phyloP scores from a whole-genome alignment of 1,140 invertebrate genomes.

The Conus ventricosus region DNA sequence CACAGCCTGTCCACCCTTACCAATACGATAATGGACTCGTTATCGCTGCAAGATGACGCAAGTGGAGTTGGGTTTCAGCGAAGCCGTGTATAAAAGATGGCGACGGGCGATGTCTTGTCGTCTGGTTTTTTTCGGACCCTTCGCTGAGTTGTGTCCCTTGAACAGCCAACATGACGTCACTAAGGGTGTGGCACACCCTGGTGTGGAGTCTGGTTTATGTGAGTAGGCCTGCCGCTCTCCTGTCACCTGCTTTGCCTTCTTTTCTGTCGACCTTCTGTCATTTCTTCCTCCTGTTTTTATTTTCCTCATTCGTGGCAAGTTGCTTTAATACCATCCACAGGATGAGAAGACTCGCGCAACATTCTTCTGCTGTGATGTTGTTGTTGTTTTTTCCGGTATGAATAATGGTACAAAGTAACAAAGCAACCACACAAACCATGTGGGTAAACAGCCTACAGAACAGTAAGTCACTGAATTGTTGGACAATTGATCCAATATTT shows the following conservation, averaged over 20 bases:
- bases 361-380: too few relatives aligned
- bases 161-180: background rate
- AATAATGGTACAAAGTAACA: too few relatives aligned
- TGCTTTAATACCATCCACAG: background rate
- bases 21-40: background rate
- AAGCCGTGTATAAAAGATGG: background rate
- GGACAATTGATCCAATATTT: too few relatives aligned
- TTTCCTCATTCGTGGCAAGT: background rate
- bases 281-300: background rate
- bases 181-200: background rate
- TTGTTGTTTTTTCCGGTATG: too few relatives aligned
- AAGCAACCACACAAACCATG: too few relatives aligned
- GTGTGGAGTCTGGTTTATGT: constrained; percentile 6
- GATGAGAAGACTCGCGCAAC: too few relatives aligned
- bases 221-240: background rate
- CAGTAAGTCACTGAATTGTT: too few relatives aligned
- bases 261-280: too few relatives aligned
- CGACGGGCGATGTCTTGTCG: background rate
- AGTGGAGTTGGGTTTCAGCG: background rate
- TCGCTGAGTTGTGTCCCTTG: background rate
- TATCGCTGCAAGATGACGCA: background rate
- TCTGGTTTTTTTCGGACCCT: background rate
- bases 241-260: too few relatives aligned
- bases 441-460: too few relatives aligned
- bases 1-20: background rate